Evolutionary conservation across 2,888 invertebrate species (phyloP), one percentile per base, ranked within the genome.

Genomic region (Anorthoa munda): DNA sequence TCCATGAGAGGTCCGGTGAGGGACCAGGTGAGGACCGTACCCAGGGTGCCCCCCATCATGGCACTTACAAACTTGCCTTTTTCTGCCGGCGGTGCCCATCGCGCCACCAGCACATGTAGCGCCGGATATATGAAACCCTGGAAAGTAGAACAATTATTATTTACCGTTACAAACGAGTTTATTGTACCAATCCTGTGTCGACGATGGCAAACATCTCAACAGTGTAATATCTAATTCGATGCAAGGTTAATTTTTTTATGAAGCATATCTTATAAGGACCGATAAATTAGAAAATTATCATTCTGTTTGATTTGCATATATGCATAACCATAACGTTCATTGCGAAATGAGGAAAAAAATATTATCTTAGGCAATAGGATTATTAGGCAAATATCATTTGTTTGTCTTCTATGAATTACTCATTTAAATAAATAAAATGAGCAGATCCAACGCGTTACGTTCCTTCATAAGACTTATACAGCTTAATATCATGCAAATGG

Each of bases 11-110:
- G 92, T 4, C 98, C 98, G 48, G 97, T 97, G 3, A 98, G 90
- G 0, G 97, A 97, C 97, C 97, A 98, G 0, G 98, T 97, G 2
- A 97, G 93, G 2, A 98, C 97, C 0, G 98, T 98, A 4, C 97
- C 98, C 69, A 98, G 95, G 0, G 98, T 97, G 9, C 98, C 98
- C 17, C 98, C 98, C 96, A 98, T 97, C 86, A 98, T 94, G 0
- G 98, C 97, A 85, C 97, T 97, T 1, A 98, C 95, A 88, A 98
- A 98, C 88, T 98, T 97, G 13, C 98, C 97, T 89, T 97, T 98
- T 89, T 98, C 98, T n/a, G 97, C 96, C 2, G 98, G 98, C 0
- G 98, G 98, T 0, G 97, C 97, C 98, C 98, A 98, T 86, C 97
- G 96, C 0, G 98, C 97, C 7, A 98, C 97, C 74, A 98, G 89